phyloP scores from a whole-genome alignment of 2,797 vertebrate species.

The Enteromius thamalakanensis region DNA sequence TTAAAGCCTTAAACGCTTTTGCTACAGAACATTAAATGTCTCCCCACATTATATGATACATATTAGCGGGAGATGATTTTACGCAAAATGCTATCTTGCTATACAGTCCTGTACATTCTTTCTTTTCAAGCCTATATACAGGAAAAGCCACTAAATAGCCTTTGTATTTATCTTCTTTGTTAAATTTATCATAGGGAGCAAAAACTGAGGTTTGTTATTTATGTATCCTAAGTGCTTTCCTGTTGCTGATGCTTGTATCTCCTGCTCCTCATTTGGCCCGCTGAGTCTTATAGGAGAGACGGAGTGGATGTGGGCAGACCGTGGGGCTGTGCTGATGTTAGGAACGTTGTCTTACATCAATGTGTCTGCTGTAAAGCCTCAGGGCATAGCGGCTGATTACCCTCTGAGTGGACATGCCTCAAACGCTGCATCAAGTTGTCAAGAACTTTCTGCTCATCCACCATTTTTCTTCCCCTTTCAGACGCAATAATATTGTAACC shows the following conservation, averaged over 20 bases:
- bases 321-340: constrained; percentile 45
- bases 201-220: constrained; percentile 30
- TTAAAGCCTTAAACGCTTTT: constrained; percentile 77
- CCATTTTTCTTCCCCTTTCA: constrained; percentile 57
- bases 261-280: background rate
- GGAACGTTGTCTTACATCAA: constrained; percentile 64
- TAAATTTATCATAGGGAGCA: constrained; percentile 25
- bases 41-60: constrained; percentile 74
- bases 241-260: constrained; percentile 20
- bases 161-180: constrained; percentile 26
- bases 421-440: constrained; percentile 65
- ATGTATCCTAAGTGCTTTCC: constrained; percentile 39
- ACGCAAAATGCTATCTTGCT: constrained; percentile 43
- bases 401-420: constrained; percentile 65
- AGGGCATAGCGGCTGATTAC: constrained; percentile 65
- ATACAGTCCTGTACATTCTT: background rate
- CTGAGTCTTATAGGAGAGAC: constrained; percentile 44
- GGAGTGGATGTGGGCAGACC: constrained; percentile 36
- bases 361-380: constrained; percentile 59
- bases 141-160: constrained; percentile 1
- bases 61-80: constrained; percentile 65
- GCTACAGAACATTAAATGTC: constrained; percentile 81
- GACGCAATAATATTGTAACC: constrained; percentile 59
- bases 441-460: constrained; percentile 58
- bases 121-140: background rate